Evolutionary conservation across 2,797 vertebrate genomes (phyloP).

Genomic region (Pangasius mekongensis): DNA sequence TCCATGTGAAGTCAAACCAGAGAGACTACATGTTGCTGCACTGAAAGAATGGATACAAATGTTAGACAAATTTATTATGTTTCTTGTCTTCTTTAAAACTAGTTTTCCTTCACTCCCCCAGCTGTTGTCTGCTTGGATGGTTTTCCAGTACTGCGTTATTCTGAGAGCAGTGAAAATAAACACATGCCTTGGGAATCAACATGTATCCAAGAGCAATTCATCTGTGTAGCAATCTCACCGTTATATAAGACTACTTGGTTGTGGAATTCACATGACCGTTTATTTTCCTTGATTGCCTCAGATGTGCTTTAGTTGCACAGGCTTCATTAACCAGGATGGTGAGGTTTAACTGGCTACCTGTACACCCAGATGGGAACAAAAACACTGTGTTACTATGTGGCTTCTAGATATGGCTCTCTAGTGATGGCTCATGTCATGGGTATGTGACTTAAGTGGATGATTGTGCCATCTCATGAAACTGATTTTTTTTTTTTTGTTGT

Average conservation of each 20-base stretch:
- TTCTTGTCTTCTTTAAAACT: conserved; percentile 20
- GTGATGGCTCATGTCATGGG: background rate
- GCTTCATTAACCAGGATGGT: conserved; percentile 45
- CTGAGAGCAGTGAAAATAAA: conserved; percentile 84
- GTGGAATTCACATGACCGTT: conserved; percentile 72
- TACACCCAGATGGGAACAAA: background rate
- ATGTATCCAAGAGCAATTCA: conserved; percentile 71
- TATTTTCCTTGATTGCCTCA: conserved; percentile 74
- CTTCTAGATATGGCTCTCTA: background rate
- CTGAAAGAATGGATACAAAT: background rate
- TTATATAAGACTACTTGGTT: conserved; percentile 73
- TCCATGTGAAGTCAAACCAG: background rate
- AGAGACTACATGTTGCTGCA: background rate
- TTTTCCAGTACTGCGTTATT: conserved; percentile 65
- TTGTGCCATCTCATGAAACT: background rate
- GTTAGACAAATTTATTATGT: conserved; percentile 27
- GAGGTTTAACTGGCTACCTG: conserved; percentile 21
- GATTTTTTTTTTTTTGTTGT: background rate
- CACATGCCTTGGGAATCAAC: conserved; percentile 80
- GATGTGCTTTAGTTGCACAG: conserved; percentile 73
- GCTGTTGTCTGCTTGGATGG: conserved; percentile 39
- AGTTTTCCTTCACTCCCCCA: conserved; percentile 13
- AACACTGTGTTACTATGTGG: background rate
- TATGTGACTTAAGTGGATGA: background rate
- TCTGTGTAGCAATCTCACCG: conserved; percentile 72